A percentile compares a stretch with the other conserved stretches of the same genome.
phyloP scores from a whole-genome alignment of 2,888 invertebrate species.

The Coleophora deauratella region DNA sequence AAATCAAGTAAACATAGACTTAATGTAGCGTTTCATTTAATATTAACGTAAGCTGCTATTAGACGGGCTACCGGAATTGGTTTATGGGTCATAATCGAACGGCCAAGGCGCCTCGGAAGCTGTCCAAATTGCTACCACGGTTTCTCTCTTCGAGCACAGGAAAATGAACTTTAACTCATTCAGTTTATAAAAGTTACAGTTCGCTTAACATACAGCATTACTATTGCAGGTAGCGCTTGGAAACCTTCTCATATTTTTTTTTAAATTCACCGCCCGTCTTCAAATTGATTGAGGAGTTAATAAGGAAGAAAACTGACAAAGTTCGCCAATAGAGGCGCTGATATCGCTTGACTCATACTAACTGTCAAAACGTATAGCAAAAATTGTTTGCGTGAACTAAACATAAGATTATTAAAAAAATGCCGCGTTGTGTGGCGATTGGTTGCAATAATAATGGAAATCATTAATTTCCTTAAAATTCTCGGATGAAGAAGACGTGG shows the following conservation, averaged over 20 bases:
- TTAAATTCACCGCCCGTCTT: constrained; percentile 35
- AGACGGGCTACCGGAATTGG: constrained; percentile 66
- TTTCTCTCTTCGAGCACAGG: constrained; percentile 12
- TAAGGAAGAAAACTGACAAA: too few relatives aligned
- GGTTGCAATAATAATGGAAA: too few relatives aligned
- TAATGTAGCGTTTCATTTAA: constrained; percentile 24
- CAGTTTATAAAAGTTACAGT: neutral
- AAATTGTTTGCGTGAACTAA: too few relatives aligned
- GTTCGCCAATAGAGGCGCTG: too few relatives aligned
- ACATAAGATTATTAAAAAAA: too few relatives aligned
- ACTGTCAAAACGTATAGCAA: too few relatives aligned
- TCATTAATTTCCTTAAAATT: too few relatives aligned
- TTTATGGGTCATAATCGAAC: constrained; percentile 65
- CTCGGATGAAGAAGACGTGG: too few relatives aligned
- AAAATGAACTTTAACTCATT: constrained; percentile 24
- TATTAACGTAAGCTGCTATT: constrained; percentile 54
- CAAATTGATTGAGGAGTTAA: constrained; percentile 43
- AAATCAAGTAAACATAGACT: too few relatives aligned
- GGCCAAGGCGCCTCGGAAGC: constrained; percentile 58
- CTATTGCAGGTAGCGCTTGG: neutral
- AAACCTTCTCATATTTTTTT: neutral
- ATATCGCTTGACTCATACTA: too few relatives aligned
- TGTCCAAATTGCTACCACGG: constrained; percentile 38
- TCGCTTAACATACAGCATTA: neutral
- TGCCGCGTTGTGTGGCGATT: too few relatives aligned